Conservation (phyloP, 2,113 vertebrate genomes). For the Dunckerocampus dactyliophorus region DNA sequence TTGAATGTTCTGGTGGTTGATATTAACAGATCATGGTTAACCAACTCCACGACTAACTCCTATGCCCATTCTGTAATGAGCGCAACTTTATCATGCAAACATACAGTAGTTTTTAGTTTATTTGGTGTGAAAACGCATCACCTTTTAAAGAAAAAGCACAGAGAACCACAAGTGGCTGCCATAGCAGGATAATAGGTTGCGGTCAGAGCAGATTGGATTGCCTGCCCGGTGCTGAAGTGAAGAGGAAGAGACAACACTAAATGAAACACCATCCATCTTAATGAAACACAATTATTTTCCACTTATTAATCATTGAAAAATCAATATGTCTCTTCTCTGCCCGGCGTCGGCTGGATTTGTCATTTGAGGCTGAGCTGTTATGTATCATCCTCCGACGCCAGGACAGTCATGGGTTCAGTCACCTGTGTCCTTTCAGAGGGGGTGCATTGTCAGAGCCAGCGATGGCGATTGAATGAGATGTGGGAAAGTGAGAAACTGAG, state of each 20-base stretch:
- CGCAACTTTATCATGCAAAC: too few relatives aligned
- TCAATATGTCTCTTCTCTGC: slow-evolving; percentile 98
- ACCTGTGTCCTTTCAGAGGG: slow-evolving; percentile 90
- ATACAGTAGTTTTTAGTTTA: too few relatives aligned
- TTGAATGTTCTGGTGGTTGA: too few relatives aligned
- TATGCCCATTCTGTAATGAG: too few relatives aligned
- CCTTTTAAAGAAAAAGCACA: neutral
- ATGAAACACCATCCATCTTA: slow-evolving; percentile 99
- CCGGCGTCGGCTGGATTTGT: slow-evolving; percentile 93
- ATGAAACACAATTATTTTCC: slow-evolving; percentile 99
- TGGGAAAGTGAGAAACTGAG: slow-evolving; percentile 56
- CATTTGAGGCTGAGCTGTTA: slow-evolving; percentile 86
- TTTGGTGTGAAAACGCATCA: neutral
- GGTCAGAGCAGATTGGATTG: slow-evolving; percentile 92
- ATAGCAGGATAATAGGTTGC: slow-evolving; percentile 88
- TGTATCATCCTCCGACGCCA: slow-evolving; percentile 92
- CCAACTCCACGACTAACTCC: too few relatives aligned
- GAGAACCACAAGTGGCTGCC: slow-evolving; percentile 75
- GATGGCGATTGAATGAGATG: slow-evolving; percentile 10
- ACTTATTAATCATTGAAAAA: slow-evolving; percentile 99
- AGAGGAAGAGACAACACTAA: slow-evolving; percentile 95
- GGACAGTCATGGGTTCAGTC: slow-evolving; percentile 96
- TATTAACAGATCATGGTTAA: too few relatives aligned
- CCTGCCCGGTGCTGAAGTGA: slow-evolving; percentile 88
- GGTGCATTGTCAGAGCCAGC: slow-evolving; percentile 21